These are phyloP conservation scores for Cyprinus carpio DNA, from an alignment of 2,113 vertebrate genomes.

Conservation along the genomic window DNA sequence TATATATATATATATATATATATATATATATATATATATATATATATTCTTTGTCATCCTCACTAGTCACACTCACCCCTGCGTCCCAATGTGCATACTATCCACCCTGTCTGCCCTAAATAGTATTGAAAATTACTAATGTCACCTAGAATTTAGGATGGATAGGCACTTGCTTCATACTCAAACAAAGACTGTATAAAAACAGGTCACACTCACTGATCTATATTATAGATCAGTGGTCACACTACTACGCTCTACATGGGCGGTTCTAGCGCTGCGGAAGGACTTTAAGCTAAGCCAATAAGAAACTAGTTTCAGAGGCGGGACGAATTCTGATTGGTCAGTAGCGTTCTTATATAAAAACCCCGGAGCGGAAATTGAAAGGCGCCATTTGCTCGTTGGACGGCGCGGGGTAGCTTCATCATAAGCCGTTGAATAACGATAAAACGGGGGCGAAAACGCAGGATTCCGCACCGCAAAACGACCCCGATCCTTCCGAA, in stretches of 20 bases:
- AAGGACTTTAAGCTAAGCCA: constrained; percentile 41
- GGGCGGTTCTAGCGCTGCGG: not conserved
- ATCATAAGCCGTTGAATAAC: constrained; percentile 24
- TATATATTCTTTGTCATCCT: no score
- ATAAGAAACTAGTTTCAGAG: constrained; percentile 22
- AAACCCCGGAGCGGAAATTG: constrained; percentile 69
- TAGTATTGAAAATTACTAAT: no score
- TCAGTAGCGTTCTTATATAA: constrained; percentile 61
- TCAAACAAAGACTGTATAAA: no score
- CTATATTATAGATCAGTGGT: no score
- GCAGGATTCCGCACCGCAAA: constrained; percentile 27
- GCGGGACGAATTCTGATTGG: constrained; percentile 42
- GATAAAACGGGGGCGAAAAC: constrained; percentile 32
- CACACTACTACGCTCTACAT: constrained; percentile 7
- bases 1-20: no score
- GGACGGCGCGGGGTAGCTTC: not conserved
- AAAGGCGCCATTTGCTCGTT: constrained; percentile 72
- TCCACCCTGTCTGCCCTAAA: no score
- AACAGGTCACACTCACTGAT: no score
- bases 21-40: no score
- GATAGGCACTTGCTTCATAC: no score
- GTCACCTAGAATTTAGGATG: no score
- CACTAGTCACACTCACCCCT: not conserved
- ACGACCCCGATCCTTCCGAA: constrained; percentile 65
- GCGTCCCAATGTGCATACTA: no score